phyloP scores from a whole-genome alignment of 2,797 vertebrate species.

The Lagorchestes hirsutus region DNA sequence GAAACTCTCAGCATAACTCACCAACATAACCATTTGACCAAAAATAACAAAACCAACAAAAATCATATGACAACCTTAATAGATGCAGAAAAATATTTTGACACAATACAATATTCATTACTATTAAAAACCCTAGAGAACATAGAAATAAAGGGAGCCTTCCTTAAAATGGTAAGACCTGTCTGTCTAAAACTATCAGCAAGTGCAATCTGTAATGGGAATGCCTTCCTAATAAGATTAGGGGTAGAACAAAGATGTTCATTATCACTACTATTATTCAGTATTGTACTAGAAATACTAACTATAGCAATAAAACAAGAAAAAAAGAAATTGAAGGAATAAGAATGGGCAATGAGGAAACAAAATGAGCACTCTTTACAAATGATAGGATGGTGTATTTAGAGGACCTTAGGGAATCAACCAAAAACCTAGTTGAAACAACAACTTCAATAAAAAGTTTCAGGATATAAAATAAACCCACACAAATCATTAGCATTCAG shows the following conservation, averaged over 20 bases:
- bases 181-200: too few relatives aligned
- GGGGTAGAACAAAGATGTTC: background rate
- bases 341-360: background rate
- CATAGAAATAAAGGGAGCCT: too few relatives aligned
- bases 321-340: background rate
- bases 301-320: background rate
- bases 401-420: background rate
- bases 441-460: background rate
- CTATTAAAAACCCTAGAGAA: too few relatives aligned
- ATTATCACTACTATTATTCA: background rate
- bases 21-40: too few relatives aligned
- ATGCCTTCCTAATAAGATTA: background rate
- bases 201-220: too few relatives aligned
- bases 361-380: background rate
- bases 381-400: background rate
- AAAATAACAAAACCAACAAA: too few relatives aligned
- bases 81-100: too few relatives aligned
- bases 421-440: background rate
- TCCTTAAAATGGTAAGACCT: too few relatives aligned
- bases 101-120: too few relatives aligned
- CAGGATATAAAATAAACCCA: background rate
- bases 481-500: background rate
- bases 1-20: too few relatives aligned
- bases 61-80: too few relatives aligned
- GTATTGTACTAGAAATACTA: background rate